A percentile compares a stretch with the other conserved stretches of the same genome.
phyloP scores from a whole-genome alignment of 2,888 invertebrate species.

The Drosophila tanythrix region DNA sequence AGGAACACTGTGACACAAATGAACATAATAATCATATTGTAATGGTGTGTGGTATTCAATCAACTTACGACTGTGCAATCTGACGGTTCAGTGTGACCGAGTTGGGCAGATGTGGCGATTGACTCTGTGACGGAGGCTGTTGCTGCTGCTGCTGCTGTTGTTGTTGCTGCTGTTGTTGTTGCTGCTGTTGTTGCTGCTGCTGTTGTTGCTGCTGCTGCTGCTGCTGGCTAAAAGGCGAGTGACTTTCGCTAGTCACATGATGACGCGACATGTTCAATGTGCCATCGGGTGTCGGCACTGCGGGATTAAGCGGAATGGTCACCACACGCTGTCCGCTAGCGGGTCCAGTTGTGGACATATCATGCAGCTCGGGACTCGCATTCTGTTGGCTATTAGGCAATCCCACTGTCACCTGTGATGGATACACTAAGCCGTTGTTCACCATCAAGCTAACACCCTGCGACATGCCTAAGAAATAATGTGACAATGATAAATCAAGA shows the following conservation, averaged over 20 bases:
- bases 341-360: slow-evolving; percentile 77
- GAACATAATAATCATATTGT: not conserved
- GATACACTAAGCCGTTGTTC: slow-evolving; percentile 77
- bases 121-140: slow-evolving; percentile 82
- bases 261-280: slow-evolving; percentile 79
- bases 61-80: slow-evolving; percentile 86
- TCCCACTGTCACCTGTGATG: slow-evolving; percentile 81
- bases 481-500: not conserved
- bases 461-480: slow-evolving; percentile 61
- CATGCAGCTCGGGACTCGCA: slow-evolving; percentile 78
- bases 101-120: slow-evolving; percentile 86
- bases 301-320: slow-evolving; percentile 55
- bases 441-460: slow-evolving; percentile 75
- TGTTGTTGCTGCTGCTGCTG: slow-evolving; percentile 45
- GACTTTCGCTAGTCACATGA: slow-evolving; percentile 81
- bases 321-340: slow-evolving; percentile 59
- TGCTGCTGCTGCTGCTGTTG: slow-evolving; percentile 42
- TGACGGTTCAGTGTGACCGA: slow-evolving; percentile 86
- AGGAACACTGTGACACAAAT: slow-evolving; percentile 83
- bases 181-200: slow-evolving; percentile 13
- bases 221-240: slow-evolving; percentile 79
- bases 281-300: slow-evolving; percentile 58
- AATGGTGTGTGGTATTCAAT: slow-evolving; percentile 14
- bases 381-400: slow-evolving; percentile 62
- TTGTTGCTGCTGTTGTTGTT: slow-evolving; percentile 39